Conservation (phyloP, 2,797 vertebrate genomes). For the Acanthurus leucopareius region DNA sequence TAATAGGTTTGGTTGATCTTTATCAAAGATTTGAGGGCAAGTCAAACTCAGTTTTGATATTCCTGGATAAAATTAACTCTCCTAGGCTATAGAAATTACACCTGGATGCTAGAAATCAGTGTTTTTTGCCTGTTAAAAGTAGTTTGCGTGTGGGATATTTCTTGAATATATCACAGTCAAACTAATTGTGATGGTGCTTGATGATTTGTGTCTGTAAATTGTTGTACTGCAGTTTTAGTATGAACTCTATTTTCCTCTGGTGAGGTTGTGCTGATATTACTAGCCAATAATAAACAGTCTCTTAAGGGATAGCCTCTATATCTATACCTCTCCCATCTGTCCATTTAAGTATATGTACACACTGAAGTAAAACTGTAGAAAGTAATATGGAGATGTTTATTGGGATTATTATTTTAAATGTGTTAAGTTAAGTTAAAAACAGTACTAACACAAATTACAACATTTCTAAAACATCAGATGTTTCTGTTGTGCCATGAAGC, state of each 20-base stretch:
- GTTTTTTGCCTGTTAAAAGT: slow-evolving; percentile 75
- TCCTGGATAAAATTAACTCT: slow-evolving; percentile 64
- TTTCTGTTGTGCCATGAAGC: too few relatives aligned
- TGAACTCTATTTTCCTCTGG: background rate
- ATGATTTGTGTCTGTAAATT: background rate
- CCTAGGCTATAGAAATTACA: slow-evolving; percentile 71
- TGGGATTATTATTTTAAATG: background rate
- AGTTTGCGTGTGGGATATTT: slow-evolving; percentile 69
- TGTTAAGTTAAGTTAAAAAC: slow-evolving; percentile 1
- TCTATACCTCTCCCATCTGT: background rate
- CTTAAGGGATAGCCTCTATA: background rate
- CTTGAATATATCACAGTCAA: slow-evolving; percentile 70
- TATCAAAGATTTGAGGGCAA: slow-evolving; percentile 18
- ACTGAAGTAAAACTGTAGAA: slow-evolving; percentile 1
- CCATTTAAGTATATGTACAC: background rate
- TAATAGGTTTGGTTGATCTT: background rate
- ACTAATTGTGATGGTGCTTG: slow-evolving; percentile 46
- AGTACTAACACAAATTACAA: background rate
- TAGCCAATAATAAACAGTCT: background rate
- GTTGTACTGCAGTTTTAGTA: background rate
- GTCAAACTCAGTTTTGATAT: slow-evolving; percentile 19
- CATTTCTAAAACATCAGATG: background rate
- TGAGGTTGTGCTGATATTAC: slow-evolving; percentile 19
- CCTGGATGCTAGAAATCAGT: slow-evolving; percentile 68
- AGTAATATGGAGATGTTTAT: background rate